These are phyloP conservation scores for Synaphobranchus kaupii DNA, from an alignment of 2,797 vertebrate genomes.

Conservation along the genomic window DNA sequence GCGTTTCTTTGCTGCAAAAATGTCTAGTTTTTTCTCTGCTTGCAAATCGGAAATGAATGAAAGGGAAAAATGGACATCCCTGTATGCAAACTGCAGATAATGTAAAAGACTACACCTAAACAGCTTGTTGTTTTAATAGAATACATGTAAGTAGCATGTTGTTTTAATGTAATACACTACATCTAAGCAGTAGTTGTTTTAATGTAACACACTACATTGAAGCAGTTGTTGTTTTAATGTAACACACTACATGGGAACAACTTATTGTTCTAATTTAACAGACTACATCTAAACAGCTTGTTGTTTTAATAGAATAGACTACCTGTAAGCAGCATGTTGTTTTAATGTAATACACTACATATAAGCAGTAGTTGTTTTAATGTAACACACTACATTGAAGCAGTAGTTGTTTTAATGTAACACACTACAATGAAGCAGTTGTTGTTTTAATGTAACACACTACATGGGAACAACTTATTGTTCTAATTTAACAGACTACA, in stretches of 20 bases:
- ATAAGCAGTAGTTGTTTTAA: too few species aligned
- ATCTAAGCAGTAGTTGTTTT: not conserved
- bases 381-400: too few species aligned
- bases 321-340: too few species aligned
- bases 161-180: too few species aligned
- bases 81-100: not conserved
- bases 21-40: not conserved
- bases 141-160: too few species aligned
- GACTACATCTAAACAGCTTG: too few species aligned
- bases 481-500: not conserved
- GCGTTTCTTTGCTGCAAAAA: not conserved
- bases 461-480: not conserved
- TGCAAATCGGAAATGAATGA: not conserved
- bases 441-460: not conserved
- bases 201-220: not conserved
- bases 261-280: not conserved
- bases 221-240: not conserved
- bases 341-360: too few species aligned
- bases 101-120: too few species aligned
- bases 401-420: too few species aligned
- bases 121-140: too few species aligned
- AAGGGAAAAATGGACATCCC: not conserved
- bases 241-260: not conserved
- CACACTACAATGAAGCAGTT: too few species aligned
- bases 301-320: too few species aligned